phyloP scores from a whole-genome alignment of 2,888 invertebrate species.

The Reticulitermes lucifugus region DNA sequence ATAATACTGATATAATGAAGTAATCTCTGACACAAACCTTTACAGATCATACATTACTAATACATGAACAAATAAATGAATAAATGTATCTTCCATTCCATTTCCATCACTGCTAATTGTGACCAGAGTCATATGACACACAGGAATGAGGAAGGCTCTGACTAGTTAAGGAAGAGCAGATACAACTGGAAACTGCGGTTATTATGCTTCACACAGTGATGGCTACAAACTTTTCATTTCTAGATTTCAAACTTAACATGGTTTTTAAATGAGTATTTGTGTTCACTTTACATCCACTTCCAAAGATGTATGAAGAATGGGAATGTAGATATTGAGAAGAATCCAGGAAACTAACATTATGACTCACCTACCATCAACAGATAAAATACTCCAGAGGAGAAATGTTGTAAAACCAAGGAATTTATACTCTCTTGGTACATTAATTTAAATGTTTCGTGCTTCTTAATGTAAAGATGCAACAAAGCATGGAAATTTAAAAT shows the following conservation, averaged over 20 bases:
- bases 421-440: background rate
- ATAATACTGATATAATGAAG: no score
- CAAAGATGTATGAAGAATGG: background rate
- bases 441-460: background rate
- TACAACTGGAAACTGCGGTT: background rate
- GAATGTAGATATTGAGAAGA: background rate
- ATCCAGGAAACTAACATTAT: background rate
- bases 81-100: background rate
- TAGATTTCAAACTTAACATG: background rate
- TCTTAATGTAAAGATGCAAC: background rate
- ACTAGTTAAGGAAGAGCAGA: constrained; percentile 1
- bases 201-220: background rate
- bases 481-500: no score
- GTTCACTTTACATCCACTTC: background rate
- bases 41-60: background rate
- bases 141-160: background rate
- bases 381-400: background rate
- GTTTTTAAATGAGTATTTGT: background rate
- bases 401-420: background rate
- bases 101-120: background rate
- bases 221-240: background rate
- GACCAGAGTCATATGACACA: background rate
- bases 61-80: background rate
- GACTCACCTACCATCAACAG: background rate
- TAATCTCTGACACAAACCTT: no score